These are phyloP conservation scores for Drosophila nigrodunni DNA, from an alignment of 1,140 invertebrate genomes.

Conservation along the genomic window DNA sequence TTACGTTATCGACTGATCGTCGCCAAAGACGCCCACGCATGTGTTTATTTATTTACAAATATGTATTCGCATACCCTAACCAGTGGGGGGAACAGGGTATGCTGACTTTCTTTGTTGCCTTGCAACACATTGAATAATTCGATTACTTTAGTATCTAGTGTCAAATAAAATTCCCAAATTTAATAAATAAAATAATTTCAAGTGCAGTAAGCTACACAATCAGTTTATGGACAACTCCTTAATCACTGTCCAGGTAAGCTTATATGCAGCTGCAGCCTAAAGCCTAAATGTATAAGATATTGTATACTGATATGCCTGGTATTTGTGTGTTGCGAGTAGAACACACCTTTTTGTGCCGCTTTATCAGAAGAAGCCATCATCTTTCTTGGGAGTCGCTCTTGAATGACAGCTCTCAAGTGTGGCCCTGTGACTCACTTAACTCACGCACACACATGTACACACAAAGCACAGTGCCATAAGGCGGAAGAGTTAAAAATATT, in stretches of 20 bases:
- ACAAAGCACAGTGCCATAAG: slow-evolving; percentile 31
- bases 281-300: slow-evolving; percentile 3
- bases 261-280: slow-evolving; percentile 52
- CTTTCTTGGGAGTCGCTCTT: slow-evolving; percentile 14
- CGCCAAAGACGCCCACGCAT: slow-evolving; percentile 60
- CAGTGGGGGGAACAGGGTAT: neutral
- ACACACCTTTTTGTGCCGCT: neutral
- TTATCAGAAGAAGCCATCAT: slow-evolving; percentile 6
- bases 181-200: neutral
- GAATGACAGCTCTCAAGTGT: slow-evolving; percentile 17
- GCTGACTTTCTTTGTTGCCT: neutral
- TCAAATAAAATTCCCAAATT: slow-evolving; percentile 22
- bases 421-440: slow-evolving; percentile 12
- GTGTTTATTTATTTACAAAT: slow-evolving; percentile 71
- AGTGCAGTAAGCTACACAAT: neutral
- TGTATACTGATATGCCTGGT: neutral
- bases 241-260: slow-evolving; percentile 16
- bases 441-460: slow-evolving; percentile 7
- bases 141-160: neutral
- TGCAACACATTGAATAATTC: neutral
- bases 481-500: slow-evolving; percentile 62
- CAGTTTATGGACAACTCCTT: neutral
- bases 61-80: slow-evolving; percentile 38
- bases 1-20: slow-evolving; percentile 66
- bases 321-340: neutral